Evolutionary conservation across 2,113 vertebrate genomes (phyloP), one percentile per base, ranked within the genome.

Genomic region (Cololabis saira): DNA sequence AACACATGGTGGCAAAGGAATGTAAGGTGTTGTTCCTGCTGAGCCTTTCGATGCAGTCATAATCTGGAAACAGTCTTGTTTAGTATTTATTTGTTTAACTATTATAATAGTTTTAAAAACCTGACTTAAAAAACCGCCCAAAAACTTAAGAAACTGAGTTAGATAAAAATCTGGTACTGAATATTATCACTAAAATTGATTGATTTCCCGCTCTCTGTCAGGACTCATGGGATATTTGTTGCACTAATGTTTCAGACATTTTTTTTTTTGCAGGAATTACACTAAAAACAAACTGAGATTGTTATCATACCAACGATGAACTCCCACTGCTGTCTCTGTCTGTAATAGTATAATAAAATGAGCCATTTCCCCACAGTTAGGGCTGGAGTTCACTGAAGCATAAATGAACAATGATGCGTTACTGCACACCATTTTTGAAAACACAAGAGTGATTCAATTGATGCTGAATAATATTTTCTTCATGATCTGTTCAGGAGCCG

Each of bases 381-480:
- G 33, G 42, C 44, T 21, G 51, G 19, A 37, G 33, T 64, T 66
- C 19, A 50, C 22, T 56, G 58, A 73, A 61, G 37, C 77, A 63
- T 57, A 79, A 79, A 53, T 67, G 67, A 70, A 64, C 73, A 67
- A 15, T 75, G 58, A 59, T 62, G 67, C 56, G 68, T 69, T 58
- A 30, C 49, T 67, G 52, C 62, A 30, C 3, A 45, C 59, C 45
- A 55, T 74, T 66, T 71, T 79, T 69, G 15, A 72, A 84, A 69
- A 58, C 52, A 61, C 69, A 81, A 70, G 79, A 86, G 68, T 44
- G 59, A 65, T 70, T 66, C 52, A 62, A 17, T 50, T 74, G 59
- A 74, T 19, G 58, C 18, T 64, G 59, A 75, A 79, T 75, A 53
- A 66, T 69, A 60, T 76, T 83, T 72, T 70, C 27, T 2, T 82